A percentile compares a stretch with the other conserved stretches of the same genome.
Conservation (phyloP, 2,888 invertebrate genomes). For the Ornithoptera priamus region DNA sequence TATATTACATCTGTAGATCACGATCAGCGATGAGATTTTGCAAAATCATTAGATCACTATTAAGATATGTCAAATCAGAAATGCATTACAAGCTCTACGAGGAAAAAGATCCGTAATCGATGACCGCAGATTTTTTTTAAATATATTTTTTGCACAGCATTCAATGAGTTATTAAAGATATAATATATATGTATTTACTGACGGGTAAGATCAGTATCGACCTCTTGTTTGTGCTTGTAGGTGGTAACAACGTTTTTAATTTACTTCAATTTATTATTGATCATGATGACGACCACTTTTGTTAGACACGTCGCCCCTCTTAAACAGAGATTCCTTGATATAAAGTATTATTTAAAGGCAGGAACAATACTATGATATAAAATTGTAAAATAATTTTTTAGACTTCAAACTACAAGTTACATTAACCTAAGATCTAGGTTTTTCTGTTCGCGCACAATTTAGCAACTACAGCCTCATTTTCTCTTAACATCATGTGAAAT, state of each 20-base stretch:
- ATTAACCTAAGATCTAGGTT: too few species aligned
- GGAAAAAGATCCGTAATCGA: conserved; percentile 11
- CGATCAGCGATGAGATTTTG: conserved; percentile 10
- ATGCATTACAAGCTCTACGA: conserved; percentile 21
- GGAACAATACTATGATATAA: too few species aligned
- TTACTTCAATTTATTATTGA: conserved; percentile 1
- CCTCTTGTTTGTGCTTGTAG: conserved; percentile 6
- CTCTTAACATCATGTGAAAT: too few species aligned
- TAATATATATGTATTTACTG: not conserved
- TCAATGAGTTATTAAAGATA: not conserved
- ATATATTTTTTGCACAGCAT: conserved; percentile 10
- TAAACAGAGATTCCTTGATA: too few species aligned
- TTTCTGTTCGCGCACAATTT: too few species aligned
- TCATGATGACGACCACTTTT: not conserved
- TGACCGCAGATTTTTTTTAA: conserved; percentile 6
- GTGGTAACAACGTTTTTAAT: conserved; percentile 1
- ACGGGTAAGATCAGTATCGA: conserved; percentile 5
- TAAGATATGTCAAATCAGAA: conserved; percentile 20
- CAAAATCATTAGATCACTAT: conserved; percentile 23
- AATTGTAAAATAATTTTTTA: too few species aligned
- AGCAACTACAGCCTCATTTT: too few species aligned
- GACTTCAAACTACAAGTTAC: too few species aligned
- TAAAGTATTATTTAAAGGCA: too few species aligned
- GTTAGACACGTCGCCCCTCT: too few species aligned
- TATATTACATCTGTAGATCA: not conserved